These are phyloP conservation scores for Cremastinae sp. DNA, from an alignment of 2,888 invertebrate species.

Conservation along the genomic window DNA sequence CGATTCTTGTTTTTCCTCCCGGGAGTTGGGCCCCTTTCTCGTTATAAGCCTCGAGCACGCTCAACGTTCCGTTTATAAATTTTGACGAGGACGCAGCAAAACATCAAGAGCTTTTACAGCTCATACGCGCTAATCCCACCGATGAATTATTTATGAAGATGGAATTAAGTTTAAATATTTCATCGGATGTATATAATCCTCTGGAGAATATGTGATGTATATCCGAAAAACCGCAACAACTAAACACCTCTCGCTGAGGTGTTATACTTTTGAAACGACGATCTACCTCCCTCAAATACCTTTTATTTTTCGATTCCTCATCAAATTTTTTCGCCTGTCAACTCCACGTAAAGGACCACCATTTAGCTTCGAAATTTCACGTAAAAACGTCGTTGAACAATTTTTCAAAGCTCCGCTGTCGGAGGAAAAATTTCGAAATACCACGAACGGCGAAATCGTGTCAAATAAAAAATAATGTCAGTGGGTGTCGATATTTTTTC, in stretches of 20 bases:
- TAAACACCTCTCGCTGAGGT: constrained; percentile 4
- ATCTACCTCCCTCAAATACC: constrained; percentile 1
- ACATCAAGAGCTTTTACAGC: not conserved
- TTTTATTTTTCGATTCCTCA: not conserved
- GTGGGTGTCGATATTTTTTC: not conserved
- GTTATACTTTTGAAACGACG: constrained; percentile 1
- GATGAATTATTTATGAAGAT: constrained; percentile 68
- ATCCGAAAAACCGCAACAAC: constrained; percentile 20
- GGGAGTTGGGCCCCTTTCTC: no score
- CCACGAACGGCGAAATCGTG: not conserved
- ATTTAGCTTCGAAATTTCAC: not conserved
- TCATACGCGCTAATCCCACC: constrained; percentile 36
- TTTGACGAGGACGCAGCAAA: not conserved
- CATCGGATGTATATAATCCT: constrained; percentile 66
- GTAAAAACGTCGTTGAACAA: not conserved
- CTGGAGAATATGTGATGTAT: no score
- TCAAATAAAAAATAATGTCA: constrained; percentile 7
- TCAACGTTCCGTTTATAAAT: not conserved
- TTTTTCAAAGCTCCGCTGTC: not conserved
- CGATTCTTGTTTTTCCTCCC: not conserved
- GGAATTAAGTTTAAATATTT: constrained; percentile 72
- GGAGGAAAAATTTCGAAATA: not conserved
- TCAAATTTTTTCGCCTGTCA: not conserved
- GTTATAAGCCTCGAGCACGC: no score
- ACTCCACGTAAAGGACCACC: not conserved